Percentiles rank a stretch among this genome's conserved stretches.
phyloP scores from a whole-genome alignment of 2,888 invertebrate genomes.

The Latrodectus hesperus region DNA sequence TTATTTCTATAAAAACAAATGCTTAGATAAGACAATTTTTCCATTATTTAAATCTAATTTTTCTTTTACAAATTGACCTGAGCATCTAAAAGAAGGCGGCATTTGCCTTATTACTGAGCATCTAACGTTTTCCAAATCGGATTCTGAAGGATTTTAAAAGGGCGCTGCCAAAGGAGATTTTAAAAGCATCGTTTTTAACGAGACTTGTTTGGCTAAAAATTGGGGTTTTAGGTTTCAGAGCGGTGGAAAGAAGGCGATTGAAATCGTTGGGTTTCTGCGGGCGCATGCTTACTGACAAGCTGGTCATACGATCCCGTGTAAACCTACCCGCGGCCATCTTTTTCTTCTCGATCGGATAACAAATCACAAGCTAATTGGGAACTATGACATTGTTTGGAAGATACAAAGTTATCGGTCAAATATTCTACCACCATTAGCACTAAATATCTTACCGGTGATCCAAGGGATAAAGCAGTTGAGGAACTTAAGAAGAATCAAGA shows the following conservation, averaged over 20 bases:
- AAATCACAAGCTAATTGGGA: constrained; percentile 68
- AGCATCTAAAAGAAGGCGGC: background rate
- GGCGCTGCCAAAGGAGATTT: constrained; percentile 8
- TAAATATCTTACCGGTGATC: no score
- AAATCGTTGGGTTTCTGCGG: constrained; percentile 52
- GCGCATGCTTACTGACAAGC: constrained; percentile 54
- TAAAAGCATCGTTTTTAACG: constrained; percentile 67
- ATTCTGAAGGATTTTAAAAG: background rate
- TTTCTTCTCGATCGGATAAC: constrained; percentile 58
- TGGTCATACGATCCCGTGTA: constrained; percentile 54
- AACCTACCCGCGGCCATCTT: constrained; percentile 59
- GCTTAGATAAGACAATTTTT: no score
- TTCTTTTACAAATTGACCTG: no score
- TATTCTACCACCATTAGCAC: constrained; percentile 5
- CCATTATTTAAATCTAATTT: no score
- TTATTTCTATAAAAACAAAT: no score
- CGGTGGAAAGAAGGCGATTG: background rate
- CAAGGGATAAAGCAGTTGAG: no score
- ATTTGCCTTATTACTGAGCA: constrained; percentile 27
- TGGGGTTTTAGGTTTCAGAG: constrained; percentile 53
- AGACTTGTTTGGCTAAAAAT: constrained; percentile 66
- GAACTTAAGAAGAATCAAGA: no score
- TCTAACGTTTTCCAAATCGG: background rate
- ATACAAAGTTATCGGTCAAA: no score
- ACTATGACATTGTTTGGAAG: background rate